Evolutionary conservation across 2,797 vertebrate genomes (phyloP), one percentile per base, ranked within the genome.

Genomic region (Microtus obscurus): DNA sequence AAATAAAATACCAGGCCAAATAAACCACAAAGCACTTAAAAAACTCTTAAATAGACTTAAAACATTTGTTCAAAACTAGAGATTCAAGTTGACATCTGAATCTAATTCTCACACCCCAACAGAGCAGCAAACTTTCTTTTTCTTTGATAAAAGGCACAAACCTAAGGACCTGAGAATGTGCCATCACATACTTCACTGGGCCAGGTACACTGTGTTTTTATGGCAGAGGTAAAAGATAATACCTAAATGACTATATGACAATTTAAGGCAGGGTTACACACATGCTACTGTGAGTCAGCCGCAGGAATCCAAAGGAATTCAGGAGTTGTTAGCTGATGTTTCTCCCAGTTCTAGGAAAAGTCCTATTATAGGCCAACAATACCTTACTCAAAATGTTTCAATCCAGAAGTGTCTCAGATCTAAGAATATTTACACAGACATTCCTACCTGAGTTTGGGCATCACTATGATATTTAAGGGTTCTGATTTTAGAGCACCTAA

Each of bases 171-270:
- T 61, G 92, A 80, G 43, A 78, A 95, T 56, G 43, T 77, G 16
- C 0, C 51, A 79, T 6, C 34, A 86, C 89, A 78, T 94, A 51
- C 77, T 85, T 90, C 61, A 63, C 34, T 61, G 21, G 23, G 31
- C 4, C 65, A 90, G 2, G 4, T 17, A 61, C 9, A 74, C 14
- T 63, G 56, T 45, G 73, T 67, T 93, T 80, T 92, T 89, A 74
- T 0, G 69, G 17, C 2, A 96, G 56, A 59, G 48, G 31, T 83
- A 91, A 90, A 87, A 53, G 90, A 56, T 73, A 80, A n/a, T 67
- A 94, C 43, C 69, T 69, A 90, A 81, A 88, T 94, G 34, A 67
- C 29, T 80, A 89, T 23, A 37, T 92, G 69, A 53, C 91, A 83
- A 27, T 51, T 80, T 74, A 86, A 69, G 45, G 69, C 31, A 91